Base-by-base conservation (phyloP, 2,113 vertebrate species). In the Macquaria australasica region DNA sequence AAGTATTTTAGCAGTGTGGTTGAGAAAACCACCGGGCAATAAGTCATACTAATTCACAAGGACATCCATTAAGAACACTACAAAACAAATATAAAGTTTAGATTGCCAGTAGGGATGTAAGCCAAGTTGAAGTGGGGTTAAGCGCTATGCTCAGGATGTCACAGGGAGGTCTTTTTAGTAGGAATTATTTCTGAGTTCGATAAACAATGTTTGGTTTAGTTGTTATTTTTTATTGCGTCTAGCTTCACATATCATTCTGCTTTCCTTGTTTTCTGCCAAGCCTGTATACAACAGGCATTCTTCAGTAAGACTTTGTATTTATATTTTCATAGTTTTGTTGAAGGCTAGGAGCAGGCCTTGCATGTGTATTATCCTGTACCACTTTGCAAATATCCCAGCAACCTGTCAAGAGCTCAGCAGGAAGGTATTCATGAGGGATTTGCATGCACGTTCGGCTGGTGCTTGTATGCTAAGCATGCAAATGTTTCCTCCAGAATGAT, bases 401-500 rank as follows among this genome's bases (percentile, higher is more conserved):
- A 74, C 73, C 74, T 73, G 82, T 79, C 63, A 71, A 69, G 31
- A 64, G 70, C 60, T 34, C 72, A 51, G 31, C 74, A 87, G 77
- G 81, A 56, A 90, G 31, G 28, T 72, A 68, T 85, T 89, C 77
- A 85, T 56, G 51, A 69, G 58, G 78, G 60, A 89, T 94, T 93
- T 94, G 92, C 92, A 88, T 93, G 75, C 11, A 76, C 71, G 76
- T 73, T 77, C 67, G 7, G 45, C 28, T 62, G 53, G 58, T 6
- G 9, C 73, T 75, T 23, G 25, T 72, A 45, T 60, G 68, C 48
- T 21, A 55, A 74, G 72, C 81, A 94, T 90, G 90, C 87, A 95
- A 95, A 95, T 93, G 25, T 43, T 69, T 79, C 1, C 62, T 58
- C n/a, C 70, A 73, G 72, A 89, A 72, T 72, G 60, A 84, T 85